Base-by-base conservation (phyloP, 37 sponge, comb jelly and placozoan genomes). In the Ephydatia muelleri region DNA sequence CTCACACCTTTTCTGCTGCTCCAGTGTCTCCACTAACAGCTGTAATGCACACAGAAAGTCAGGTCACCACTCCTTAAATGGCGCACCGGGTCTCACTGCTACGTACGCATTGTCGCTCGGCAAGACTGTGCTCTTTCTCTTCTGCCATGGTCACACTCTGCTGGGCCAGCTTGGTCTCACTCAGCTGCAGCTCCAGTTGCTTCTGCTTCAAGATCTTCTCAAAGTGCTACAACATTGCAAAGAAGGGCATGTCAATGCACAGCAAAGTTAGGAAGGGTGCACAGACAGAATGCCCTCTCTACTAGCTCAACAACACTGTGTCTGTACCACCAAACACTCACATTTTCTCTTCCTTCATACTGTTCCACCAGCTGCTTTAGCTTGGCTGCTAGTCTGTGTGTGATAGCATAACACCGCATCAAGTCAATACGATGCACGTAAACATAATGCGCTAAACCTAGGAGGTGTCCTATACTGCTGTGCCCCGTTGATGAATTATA, bases 161-260 rank as follows among this genome's bases (percentile, higher is more conserved):
- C 68, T 98, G 99, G 57, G 95, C 97, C 86, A 96, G 81, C 69
- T 94, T 98, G 26, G 97, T 95, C 78, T 96, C 97, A 13, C 34
- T 26, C 75, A 98, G 79, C 86, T 98, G 95, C 27, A 96, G 74
- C 80, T 98, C 99, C 64, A 98, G 83, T 75, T 94, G 94, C 75
- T 94, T 96, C 78, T 98, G 95, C 81, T 96, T 88, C 65, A 96
- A 37, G 1, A 95, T 38, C 76, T 91, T 92, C 80, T 96, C 97
- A 91, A 90, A 89, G 47, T 94, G 93, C 95, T 98, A 79, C 4
- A 75, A 31, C 43, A 19, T 73, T 35, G 48, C 3, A 70, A 57
- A 8, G 68, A 30, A n/a, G 72, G 73, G 32, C 25, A 23, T 67
- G 28, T 23, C 36, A 23, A 49, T 8, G 5, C 69, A 66, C 69